Conservation (phyloP, 2,797 vertebrate species). For the Rallus crepitans region DNA sequence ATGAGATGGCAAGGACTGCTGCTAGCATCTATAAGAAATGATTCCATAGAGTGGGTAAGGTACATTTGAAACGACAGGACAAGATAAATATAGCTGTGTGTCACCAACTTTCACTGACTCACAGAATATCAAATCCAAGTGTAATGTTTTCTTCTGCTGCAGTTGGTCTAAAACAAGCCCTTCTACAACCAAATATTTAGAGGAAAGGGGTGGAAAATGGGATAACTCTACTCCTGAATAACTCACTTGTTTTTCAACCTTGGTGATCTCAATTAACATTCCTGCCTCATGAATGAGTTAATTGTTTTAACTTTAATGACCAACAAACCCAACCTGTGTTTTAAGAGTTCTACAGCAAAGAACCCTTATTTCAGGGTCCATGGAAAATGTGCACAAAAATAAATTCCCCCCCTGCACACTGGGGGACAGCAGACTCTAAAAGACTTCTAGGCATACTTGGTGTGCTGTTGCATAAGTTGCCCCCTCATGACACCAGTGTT, state of each 20-base stretch:
- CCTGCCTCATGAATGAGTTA: slow-evolving; percentile 58
- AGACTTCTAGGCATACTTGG: background rate
- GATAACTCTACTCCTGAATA: slow-evolving; percentile 45
- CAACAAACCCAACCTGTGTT: background rate
- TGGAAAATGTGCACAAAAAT: background rate
- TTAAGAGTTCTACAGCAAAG: slow-evolving; percentile 1
- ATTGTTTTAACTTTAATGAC: slow-evolving; percentile 41
- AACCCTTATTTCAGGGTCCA: background rate
- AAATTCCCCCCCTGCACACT: background rate
- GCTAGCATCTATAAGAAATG: slow-evolving; percentile 33
- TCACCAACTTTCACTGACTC: slow-evolving; percentile 46
- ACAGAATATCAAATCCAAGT: slow-evolving; percentile 16
- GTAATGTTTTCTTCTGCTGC: slow-evolving; percentile 34
- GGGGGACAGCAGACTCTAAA: background rate
- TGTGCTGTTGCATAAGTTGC: accelerated
- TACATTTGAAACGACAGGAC: slow-evolving; percentile 60
- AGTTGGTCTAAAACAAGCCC: slow-evolving; percentile 27
- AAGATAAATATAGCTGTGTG: slow-evolving; percentile 60
- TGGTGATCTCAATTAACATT: slow-evolving; percentile 57
- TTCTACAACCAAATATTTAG: slow-evolving; percentile 34
- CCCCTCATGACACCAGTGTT: background rate
- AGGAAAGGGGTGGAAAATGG: slow-evolving; percentile 20
- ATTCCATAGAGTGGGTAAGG: background rate
- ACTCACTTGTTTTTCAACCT: slow-evolving; percentile 29
- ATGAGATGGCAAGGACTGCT: slow-evolving; percentile 19